Base-by-base conservation (phyloP, 92 coral and sea anemone genomes). In the Epizoanthus rinbou region DNA sequence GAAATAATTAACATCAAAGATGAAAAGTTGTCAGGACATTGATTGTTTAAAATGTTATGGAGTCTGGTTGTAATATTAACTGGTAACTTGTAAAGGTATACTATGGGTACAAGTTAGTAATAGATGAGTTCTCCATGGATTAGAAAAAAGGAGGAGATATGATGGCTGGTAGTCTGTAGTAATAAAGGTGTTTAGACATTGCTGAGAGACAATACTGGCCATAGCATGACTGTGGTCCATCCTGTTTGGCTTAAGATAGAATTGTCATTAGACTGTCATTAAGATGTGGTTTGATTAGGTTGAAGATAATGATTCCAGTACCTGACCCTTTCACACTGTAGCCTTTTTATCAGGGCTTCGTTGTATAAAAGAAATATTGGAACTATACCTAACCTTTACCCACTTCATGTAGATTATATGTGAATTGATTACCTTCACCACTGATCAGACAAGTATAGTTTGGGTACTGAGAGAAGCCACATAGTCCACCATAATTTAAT, bases 271-370 rank as follows among this genome's bases (percentile, higher is more conserved):
- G 45, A 57, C 58, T 39, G 43, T 78, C 58, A 63, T 62, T 78
- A 63, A 59, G 47, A 62, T 60, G 69, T 60, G 82, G 82, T 78
- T 16, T 78, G 70, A 78, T 78, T 78, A 62, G 41, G 43, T n/a
- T 39, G 19, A 15, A 57, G 82, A 78, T 78, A 78, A 60, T 78
- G 82, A 78, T 78, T 69, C 15, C 57, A 76, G 60, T 43, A 78
- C 64, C 71, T 60, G 82, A 47, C 54, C 82, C 45, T 19, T 22
- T 9, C 41, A 39, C 59, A 33, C 71, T 78, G 39, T 21, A 60
- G 22, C 11, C 21, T 47, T 63, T 7, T 24, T 41, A 71, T 24
- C 76, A 45, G 76, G 14, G 31, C 50, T 47, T 47, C 14, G 0
- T 47, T 47, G 1, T 47, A 8, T 47, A 47, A 47, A 8, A 47